Conservation (phyloP, 2,888 invertebrate species). For the Coelinius sp. region DNA sequence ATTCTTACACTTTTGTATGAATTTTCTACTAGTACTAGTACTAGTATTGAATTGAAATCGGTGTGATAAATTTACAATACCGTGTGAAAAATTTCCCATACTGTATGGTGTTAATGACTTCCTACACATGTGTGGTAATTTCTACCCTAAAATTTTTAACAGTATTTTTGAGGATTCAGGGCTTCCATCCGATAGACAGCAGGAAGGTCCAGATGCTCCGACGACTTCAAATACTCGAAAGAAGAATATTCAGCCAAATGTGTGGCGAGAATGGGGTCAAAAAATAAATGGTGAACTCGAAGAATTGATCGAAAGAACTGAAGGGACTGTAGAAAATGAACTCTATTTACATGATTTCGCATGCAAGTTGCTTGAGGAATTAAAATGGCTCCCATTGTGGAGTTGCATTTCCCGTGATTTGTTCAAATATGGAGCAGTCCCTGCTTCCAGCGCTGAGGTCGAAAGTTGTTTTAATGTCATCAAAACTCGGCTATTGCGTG, state of each 20-base stretch:
- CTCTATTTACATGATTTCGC: slow-evolving; percentile 25
- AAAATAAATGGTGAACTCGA: background rate
- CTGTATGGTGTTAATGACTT: too few species aligned
- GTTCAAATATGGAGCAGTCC: slow-evolving; percentile 32
- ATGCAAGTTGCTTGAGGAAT: slow-evolving; percentile 20
- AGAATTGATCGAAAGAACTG: background rate
- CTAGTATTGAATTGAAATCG: too few species aligned
- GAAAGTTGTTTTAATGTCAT: slow-evolving; percentile 35
- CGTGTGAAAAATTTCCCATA: too few species aligned
- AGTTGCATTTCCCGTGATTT: slow-evolving; percentile 17
- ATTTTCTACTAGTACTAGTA: too few species aligned
- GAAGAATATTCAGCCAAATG: background rate
- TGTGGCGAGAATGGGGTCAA: slow-evolving; percentile 7
- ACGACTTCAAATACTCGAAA: background rate
- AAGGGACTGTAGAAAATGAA: slow-evolving; percentile 22
- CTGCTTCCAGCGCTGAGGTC: slow-evolving; percentile 30
- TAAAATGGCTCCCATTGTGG: slow-evolving; percentile 30
- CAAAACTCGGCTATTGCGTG: slow-evolving; percentile 1
- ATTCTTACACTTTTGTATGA: too few species aligned
- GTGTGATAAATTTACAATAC: too few species aligned
- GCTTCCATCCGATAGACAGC: too few species aligned
- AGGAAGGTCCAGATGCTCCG: background rate
- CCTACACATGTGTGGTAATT: too few species aligned
- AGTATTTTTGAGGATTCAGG: too few species aligned
- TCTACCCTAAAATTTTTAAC: too few species aligned